Evolutionary conservation across 2,888 invertebrate species (phyloP), one percentile per base, ranked within the genome.

Genomic region (Drosophila aldrichi): DNA sequence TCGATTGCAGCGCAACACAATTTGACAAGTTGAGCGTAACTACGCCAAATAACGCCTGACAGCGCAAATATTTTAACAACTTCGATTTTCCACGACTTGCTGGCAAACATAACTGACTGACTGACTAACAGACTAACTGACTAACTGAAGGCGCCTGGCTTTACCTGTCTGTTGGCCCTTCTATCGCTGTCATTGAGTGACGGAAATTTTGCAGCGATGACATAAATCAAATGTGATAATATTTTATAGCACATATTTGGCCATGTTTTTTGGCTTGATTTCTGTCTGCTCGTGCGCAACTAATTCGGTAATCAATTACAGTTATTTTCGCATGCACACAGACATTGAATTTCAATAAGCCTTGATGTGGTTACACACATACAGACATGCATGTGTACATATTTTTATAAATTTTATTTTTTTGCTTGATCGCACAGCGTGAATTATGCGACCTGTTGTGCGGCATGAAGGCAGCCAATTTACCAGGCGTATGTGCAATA

Each of bases 41-140:
- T 70, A 61, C 64, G 65, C 71, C 82, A 82, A 82, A 82, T 70
- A 73, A 60, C 73, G 79, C 79, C 68, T 79, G 82, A 79, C 86
- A 83, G 79, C 68, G 84, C 79, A 83, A 85, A 85, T 82, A 85
- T 83, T 82, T 81, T 77, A 83, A 57, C 77, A 75, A 75, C 65
- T 48, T 67, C 68, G 12, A 67, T 60, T 64, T 38, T 52, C 49
- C 52, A 44, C 41, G 59, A 32, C 49, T 34, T 16, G 4, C 48
- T 12, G 29, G 48, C 29, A 29, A n/a, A 6, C n/a, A 4, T 41
- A 9, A 9, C n/a, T 3, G 3, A 14, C 43, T 12, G 43, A 16
- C 22, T 9, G 8, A 14, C 20, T 44, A 20, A n/a, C 25, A 43
- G 9, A 25, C 43, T 52, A 41, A 10, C 18, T 41, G 18, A 10